Conservation (phyloP, 2,797 vertebrate genomes). For the Pyrocephalus nanus region DNA sequence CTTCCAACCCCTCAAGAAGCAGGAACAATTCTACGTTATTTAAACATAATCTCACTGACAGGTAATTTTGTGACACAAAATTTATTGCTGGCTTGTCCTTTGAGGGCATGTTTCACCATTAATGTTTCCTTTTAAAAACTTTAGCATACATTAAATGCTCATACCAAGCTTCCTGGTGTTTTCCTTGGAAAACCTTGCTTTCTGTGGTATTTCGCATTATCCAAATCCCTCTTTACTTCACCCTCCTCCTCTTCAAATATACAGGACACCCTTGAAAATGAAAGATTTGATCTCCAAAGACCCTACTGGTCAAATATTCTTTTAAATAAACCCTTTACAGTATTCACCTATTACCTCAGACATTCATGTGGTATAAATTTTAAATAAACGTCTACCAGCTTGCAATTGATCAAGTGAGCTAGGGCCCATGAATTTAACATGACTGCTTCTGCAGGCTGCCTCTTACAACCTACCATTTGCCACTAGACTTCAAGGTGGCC, state of each 20-base stretch:
- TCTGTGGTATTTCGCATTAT: conserved; percentile 79
- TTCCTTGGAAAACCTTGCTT: conserved; percentile 81
- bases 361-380: conserved; percentile 67
- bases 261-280: conserved; percentile 60
- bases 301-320: conserved; percentile 64
- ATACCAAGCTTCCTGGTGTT: conserved; percentile 77
- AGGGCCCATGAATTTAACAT: conserved; percentile 62
- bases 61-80: conserved; percentile 82
- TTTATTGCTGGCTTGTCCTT: conserved; percentile 80
- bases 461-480: conserved; percentile 53
- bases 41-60: conserved; percentile 80
- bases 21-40: conserved; percentile 79
- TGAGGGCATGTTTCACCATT: conserved; percentile 80
- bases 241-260: conserved; percentile 54
- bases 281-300: conserved; percentile 72
- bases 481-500: background rate
- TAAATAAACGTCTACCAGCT: conserved; percentile 67
- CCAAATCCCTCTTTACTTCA: conserved; percentile 74
- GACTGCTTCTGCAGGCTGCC: conserved; percentile 30
- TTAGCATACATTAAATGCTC: conserved; percentile 78
- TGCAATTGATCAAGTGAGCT: conserved; percentile 62
- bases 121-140: conserved; percentile 84
- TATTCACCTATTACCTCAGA: conserved; percentile 72
- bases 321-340: conserved; percentile 69
- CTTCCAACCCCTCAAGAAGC: conserved; percentile 60